These are phyloP conservation scores for Philantomba maxwellii DNA, from an alignment of 2,113 vertebrate genomes.

Conservation along the genomic window DNA sequence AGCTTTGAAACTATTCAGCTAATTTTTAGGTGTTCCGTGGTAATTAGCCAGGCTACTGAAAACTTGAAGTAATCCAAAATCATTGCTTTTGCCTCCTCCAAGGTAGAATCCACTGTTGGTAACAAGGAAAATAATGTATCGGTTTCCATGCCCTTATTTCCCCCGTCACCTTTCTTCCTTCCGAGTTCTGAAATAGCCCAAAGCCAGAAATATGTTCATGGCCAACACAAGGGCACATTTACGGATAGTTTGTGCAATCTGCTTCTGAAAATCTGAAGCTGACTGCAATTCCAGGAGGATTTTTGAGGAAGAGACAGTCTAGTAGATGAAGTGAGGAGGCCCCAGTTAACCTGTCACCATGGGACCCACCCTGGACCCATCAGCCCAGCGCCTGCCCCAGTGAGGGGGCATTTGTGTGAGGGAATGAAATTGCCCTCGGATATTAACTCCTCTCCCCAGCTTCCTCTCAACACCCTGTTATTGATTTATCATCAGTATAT, in stretches of 20 bases:
- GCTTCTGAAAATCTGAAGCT: not conserved
- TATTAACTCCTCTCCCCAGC: not conserved
- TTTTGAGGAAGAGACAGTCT: not conserved
- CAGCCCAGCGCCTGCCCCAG: not conserved
- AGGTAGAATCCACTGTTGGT: not conserved
- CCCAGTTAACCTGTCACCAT: not conserved
- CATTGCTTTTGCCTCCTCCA: not conserved
- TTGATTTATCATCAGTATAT: slow-evolving; percentile 48
- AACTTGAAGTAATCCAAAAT: not conserved
- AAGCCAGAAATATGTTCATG: not conserved
- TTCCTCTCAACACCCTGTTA: not conserved
- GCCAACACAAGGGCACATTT: not conserved
- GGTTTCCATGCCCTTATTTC: not conserved
- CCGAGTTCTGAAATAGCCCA: not conserved
- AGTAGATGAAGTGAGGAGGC: not conserved
- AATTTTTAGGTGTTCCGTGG: not conserved
- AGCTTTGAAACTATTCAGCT: not conserved
- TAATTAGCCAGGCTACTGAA: not conserved
- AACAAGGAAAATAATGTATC: not conserved
- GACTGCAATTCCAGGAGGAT: not conserved
- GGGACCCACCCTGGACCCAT: not conserved
- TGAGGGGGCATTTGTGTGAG: not conserved
- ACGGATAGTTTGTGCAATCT: not conserved
- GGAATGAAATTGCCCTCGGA: not conserved
- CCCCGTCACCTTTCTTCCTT: not conserved